These are phyloP conservation scores for Conistra vaccinii DNA, from an alignment of 2,888 invertebrate species.

Conservation along the genomic window DNA sequence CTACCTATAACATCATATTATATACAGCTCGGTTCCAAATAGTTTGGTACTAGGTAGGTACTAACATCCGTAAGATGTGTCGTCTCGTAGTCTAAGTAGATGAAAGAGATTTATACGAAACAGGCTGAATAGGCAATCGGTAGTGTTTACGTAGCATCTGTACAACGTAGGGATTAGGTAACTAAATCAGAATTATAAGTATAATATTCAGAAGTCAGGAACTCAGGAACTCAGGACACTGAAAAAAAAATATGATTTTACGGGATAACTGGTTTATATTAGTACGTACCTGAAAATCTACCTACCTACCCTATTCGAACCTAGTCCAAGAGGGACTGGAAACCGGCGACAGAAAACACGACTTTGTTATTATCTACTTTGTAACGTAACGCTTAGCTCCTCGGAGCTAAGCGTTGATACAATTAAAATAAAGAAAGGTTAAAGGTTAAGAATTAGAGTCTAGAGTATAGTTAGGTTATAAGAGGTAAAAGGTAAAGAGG, in stretches of 20 bases:
- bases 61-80: neutral
- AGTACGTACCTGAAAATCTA: neutral
- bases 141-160: neutral
- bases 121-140: neutral
- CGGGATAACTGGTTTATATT: neutral
- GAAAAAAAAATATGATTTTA: neutral
- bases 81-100: neutral
- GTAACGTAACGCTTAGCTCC: no score
- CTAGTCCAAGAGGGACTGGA: neutral
- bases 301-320: neutral
- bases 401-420: no score
- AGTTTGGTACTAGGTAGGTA: neutral
- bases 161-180: neutral
- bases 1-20: conserved; percentile 1
- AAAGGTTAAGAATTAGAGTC: no score
- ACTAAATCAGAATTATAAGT: neutral
- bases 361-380: neutral
- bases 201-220: neutral
- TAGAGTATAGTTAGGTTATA: no score
- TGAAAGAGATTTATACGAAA: neutral
- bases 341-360: neutral
- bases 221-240: neutral
- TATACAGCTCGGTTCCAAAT: neutral
- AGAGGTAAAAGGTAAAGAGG: no score
- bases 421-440: no score